A percentile compares a stretch with the other conserved stretches of the same genome.
phyloP scores from a whole-genome alignment of 1,140 invertebrate genomes.

The Cheumatopsyche charites region DNA sequence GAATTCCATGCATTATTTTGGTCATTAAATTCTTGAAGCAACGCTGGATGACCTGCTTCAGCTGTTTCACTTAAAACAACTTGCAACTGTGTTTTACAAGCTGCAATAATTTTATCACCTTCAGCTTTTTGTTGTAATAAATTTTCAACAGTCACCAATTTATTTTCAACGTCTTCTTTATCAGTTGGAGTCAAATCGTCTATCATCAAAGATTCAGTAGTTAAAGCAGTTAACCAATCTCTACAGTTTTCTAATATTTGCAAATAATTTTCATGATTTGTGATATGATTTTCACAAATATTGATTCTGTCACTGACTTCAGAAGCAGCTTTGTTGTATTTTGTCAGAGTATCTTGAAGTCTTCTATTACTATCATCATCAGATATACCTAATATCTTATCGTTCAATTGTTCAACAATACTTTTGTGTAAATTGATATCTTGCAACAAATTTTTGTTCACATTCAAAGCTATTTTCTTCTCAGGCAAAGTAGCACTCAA shows the following conservation, averaged over 20 bases:
- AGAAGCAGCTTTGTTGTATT: slow-evolving; percentile 71
- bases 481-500: slow-evolving; percentile 79
- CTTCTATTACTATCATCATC: slow-evolving; percentile 77
- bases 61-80: slow-evolving; percentile 80
- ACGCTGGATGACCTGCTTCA: slow-evolving; percentile 73
- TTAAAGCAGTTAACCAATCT: slow-evolving; percentile 74
- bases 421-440: slow-evolving; percentile 82
- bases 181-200: slow-evolving; percentile 74
- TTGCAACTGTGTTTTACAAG: slow-evolving; percentile 74
- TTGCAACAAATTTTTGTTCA: slow-evolving; percentile 76
- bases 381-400: slow-evolving; percentile 73
- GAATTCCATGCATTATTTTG: slow-evolving; percentile 77
- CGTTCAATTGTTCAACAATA: slow-evolving; percentile 77
- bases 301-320: slow-evolving; percentile 72
- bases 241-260: slow-evolving; percentile 76
- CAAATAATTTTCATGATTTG: slow-evolving; percentile 82
- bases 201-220: slow-evolving; percentile 69
- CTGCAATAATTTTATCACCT: slow-evolving; percentile 74
- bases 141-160: slow-evolving; percentile 75
- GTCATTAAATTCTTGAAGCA: slow-evolving; percentile 78
- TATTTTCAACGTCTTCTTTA: slow-evolving; percentile 75
- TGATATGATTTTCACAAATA: slow-evolving; percentile 73
- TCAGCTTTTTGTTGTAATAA: slow-evolving; percentile 74
- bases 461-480: slow-evolving; percentile 83
- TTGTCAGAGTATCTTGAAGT: slow-evolving; percentile 70